Base-by-base conservation (phyloP, 1,140 invertebrate genomes). In the Heliothis subflexa region DNA sequence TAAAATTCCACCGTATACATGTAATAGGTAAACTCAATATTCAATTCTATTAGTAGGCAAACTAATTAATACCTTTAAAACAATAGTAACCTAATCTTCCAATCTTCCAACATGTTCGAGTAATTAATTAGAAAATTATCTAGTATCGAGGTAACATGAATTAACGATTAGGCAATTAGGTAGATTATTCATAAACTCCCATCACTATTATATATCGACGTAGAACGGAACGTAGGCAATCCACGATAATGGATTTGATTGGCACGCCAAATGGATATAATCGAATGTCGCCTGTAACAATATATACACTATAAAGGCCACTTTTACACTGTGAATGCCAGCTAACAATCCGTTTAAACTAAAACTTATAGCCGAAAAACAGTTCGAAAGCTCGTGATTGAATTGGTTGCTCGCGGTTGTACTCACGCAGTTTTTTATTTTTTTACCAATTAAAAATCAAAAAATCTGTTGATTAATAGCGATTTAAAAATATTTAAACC, bases 211-310 rank as follows among this genome's bases (percentile, higher is more conserved):
- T 40, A 9, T 40, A 40, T n/a, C 62, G 18, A 14, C 16, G 70
- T 59, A 14, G 64, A 70, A 70, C 70, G n/a, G 66, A 57, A 47
- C 70, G 50, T 9, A 77, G 52, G 33, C 49, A 64, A 57, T 61
- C 52, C 33, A 52, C 16, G 25, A 28, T 68, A 70, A 59, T 78
- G 52, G 74, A 66, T 75, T 21, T 76, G 81, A 83, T 83, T 80
- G 81, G 55, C 75, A 55, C 49, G 64, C 80, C 57, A 80, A 77
- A 57, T 55, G 10, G 21, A 76, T 77, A 77, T 45, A 66, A 75
- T 64, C 71, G 21, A 61, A 9, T 47, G 25, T 33, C 14, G 11
- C 18, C 21, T 21, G 40, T 61, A 61, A 59, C 40, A n/a, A 25
- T 55, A 55, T 16, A 40, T 50, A 68, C 47, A 4, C 10, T 21